Evolutionary conservation across 2,113 vertebrate species (phyloP), one percentile per base, ranked within the genome.

Genomic region (Dryoscopus gambensis): DNA sequence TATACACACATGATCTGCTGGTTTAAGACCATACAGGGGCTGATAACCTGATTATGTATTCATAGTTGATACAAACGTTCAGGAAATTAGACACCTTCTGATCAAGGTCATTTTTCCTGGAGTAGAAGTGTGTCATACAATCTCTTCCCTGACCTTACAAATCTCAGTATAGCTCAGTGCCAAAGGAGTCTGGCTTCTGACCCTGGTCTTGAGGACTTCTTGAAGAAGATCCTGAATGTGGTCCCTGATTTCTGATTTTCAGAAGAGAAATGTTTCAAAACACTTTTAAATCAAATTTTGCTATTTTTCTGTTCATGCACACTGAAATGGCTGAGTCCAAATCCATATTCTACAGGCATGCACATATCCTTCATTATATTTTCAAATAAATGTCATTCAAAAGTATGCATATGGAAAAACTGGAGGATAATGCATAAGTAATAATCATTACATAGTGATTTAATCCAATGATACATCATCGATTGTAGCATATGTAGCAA

Each of bases 101-200:
- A 37, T 40, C 30, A 49, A 73, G 62, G 73, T 85, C 3, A 18
- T 79, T 96, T 93, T 79, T 76, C 46, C 44, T 6, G 2, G 40
- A 71, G 44, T 35, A 81, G 30, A 50, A 67, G 4, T 0, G 0
- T 73, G 85, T 85, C 63, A 94, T 44, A 60, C 2, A 2, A 83
- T 95, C 84, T 87, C 53, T 56, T 84, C n/a, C 25, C 20, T 92
- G 88, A 95, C 87, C 85, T 79, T 96, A 91, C 31, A 25, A 87
- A 84, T 24, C 53, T 60, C 62, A 47, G 31, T 42, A 49, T 28
- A 60, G 39, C 35, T 89, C 6, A 1, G 9, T 59, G 64, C 39
- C 69, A 89, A 87, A 78, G 39, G 57, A 40, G 30, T 74, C 56
- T 87, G 42, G 37, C 69, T 93, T 87, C 65, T 0, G 0, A 80